These are phyloP conservation scores for Campoplex nolae DNA, from an alignment of 2,888 invertebrate species.

Conservation along the genomic window DNA sequence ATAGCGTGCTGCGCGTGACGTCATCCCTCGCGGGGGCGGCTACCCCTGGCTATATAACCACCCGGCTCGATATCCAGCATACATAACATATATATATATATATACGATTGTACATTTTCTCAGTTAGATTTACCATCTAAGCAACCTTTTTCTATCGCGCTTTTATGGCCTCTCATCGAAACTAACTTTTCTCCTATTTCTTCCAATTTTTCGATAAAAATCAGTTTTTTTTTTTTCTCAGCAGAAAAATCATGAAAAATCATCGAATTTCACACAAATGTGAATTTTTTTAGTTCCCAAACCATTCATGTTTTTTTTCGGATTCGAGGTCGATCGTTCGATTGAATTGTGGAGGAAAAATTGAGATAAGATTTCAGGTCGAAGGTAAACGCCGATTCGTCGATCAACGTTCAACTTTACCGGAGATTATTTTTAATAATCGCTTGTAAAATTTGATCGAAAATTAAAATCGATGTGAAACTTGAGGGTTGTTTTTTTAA, in stretches of 20 bases:
- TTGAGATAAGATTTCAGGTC: background rate
- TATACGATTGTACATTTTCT: background rate
- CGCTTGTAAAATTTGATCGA: too few relatives aligned
- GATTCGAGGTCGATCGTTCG: background rate
- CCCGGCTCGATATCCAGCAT: slow-evolving; percentile 58
- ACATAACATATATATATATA: background rate
- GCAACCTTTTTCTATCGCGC: slow-evolving; percentile 27
- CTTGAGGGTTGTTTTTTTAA: too few relatives aligned
- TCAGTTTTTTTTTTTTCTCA: background rate
- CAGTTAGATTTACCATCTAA: background rate
- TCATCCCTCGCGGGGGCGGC: slow-evolving; percentile 79
- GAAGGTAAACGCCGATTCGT: background rate
- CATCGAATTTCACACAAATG: background rate
- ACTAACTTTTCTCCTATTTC: background rate
- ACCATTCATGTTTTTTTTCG: background rate
- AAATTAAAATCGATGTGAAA: background rate
- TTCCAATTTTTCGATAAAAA: background rate
- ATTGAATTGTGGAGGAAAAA: background rate
- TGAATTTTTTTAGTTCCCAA: background rate
- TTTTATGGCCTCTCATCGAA: background rate
- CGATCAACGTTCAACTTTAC: background rate
- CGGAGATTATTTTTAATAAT: too few relatives aligned
- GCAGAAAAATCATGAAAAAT: background rate
- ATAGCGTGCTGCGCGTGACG: slow-evolving; percentile 80
- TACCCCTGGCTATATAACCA: slow-evolving; percentile 75